These are phyloP conservation scores for Artemia sp. DNA, from an alignment of 2,888 invertebrate genomes.

Conservation along the genomic window DNA sequence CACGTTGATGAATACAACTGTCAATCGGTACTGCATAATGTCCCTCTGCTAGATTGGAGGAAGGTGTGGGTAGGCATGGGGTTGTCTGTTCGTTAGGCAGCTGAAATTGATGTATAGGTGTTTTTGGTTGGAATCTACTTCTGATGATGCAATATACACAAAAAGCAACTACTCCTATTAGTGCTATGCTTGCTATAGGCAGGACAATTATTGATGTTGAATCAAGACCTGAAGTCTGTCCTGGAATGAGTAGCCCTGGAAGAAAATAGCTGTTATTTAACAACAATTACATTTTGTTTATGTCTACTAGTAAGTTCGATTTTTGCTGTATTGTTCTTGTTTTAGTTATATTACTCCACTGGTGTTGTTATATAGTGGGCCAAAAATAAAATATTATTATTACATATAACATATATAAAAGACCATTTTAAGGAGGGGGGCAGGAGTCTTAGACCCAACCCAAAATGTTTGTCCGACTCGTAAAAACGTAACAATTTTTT, in stretches of 20 bases:
- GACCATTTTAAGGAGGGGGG: no score
- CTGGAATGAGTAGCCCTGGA: background rate
- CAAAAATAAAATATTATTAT: no score
- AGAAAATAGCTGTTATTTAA: background rate
- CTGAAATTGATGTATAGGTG: background rate
- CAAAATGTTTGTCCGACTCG: no score
- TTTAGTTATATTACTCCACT: no score
- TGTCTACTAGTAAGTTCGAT: no score
- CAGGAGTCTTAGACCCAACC: no score
- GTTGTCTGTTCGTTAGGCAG: background rate
- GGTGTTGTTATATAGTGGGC: no score
- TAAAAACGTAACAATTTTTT: no score
- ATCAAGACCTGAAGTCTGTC: background rate
- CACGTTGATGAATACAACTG: background rate
- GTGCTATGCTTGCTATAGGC: constrained; percentile 18
- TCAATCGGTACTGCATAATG: constrained; percentile 1
- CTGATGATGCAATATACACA: constrained; percentile 21
- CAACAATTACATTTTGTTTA: no score
- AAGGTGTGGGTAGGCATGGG: constrained; percentile 8
- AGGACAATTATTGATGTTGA: constrained; percentile 20
- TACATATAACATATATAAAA: no score
- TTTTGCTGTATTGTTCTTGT: no score
- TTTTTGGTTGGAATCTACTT: constrained; percentile 1
- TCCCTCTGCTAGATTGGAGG: background rate
- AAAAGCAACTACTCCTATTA: constrained; percentile 19